Percentiles rank a stretch among this genome's conserved stretches.
Evolutionary conservation across 2,113 vertebrate genomes (phyloP).

Genomic region (Drymodes brunneopygia): DNA sequence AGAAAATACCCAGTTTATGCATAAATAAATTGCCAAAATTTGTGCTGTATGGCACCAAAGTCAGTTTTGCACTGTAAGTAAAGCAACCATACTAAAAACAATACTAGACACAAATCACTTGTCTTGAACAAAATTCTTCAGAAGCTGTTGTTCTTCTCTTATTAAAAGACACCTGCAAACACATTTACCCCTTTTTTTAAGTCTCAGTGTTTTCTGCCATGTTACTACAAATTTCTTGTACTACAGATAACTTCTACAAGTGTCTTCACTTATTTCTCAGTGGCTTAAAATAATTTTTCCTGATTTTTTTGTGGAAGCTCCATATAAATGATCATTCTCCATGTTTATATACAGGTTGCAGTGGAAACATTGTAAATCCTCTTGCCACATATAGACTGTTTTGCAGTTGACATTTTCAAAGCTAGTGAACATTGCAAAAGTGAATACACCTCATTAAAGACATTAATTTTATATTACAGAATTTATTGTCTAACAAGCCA

Average conservation of each 20-base stretch:
- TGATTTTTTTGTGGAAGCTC: background rate
- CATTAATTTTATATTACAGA: background rate
- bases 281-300: background rate
- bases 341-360: background rate
- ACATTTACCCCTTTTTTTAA: background rate
- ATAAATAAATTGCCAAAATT: background rate
- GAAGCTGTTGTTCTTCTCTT: background rate
- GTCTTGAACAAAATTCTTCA: background rate
- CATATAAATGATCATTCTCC: background rate
- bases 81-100: rapidly evolving
- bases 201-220: background rate
- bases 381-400: background rate
- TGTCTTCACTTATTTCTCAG: background rate
- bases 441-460: background rate
- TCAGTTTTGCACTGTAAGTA: background rate
- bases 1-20: background rate
- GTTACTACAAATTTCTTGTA: background rate
- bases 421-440: background rate
- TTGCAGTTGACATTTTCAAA: background rate
- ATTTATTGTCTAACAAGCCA: background rate
- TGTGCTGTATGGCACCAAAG: background rate
- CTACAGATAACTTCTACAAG: no score
- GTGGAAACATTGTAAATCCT: background rate
- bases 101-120: background rate
- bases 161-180: background rate